These are phyloP conservation scores for Cyprinodon variegatus DNA, from an alignment of 2,113 vertebrate genomes.

Conservation along the genomic window DNA sequence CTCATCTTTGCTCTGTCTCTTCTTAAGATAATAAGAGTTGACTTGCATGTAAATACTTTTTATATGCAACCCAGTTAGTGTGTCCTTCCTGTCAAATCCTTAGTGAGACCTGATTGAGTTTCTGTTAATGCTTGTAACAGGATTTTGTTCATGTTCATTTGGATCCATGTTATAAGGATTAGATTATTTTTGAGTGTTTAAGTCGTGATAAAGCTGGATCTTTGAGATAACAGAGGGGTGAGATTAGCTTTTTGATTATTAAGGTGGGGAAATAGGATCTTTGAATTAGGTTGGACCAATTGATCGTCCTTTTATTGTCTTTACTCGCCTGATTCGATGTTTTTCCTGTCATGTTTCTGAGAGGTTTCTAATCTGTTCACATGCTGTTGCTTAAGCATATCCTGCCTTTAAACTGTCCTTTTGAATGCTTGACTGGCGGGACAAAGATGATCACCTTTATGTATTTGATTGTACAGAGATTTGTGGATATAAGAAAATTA, in stretches of 20 bases:
- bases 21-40: slow-evolving; percentile 25
- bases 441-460: slow-evolving; percentile 46
- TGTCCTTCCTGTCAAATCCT: slow-evolving; percentile 25
- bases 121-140: slow-evolving; percentile 45
- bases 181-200: neutral
- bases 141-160: slow-evolving; percentile 11
- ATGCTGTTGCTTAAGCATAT: slow-evolving; percentile 43
- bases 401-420: slow-evolving; percentile 46
- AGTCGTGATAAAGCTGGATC: neutral
- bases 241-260: neutral
- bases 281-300: too few species aligned
- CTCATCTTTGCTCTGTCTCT: slow-evolving; percentile 17
- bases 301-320: neutral
- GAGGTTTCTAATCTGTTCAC: slow-evolving; percentile 22
- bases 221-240: neutral
- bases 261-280: neutral
- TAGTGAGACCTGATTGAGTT: slow-evolving; percentile 50
- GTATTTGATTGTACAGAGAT: slow-evolving; percentile 72
- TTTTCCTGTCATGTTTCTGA: slow-evolving; percentile 1
- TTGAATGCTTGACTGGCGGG: slow-evolving; percentile 49
- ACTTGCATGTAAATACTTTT: slow-evolving; percentile 40
- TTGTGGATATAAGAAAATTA: slow-evolving; percentile 66
- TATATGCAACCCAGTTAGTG: slow-evolving; percentile 40
- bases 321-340: neutral
- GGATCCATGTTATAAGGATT: neutral